These are phyloP conservation scores for Drosophila recens DNA, from an alignment of 2,888 invertebrate genomes.

Conservation along the genomic window DNA sequence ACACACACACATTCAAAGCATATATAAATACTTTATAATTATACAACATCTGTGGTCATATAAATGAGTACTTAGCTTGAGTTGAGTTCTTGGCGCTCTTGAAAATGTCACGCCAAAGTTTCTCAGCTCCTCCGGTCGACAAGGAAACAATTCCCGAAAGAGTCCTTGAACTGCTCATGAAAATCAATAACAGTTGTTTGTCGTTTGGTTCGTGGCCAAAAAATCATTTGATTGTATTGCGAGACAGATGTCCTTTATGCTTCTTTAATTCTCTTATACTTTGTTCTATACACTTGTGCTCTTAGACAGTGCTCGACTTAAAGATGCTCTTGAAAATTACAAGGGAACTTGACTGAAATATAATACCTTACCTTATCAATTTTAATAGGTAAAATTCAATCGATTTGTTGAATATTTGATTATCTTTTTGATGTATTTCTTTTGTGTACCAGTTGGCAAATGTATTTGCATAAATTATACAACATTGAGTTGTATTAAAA, in stretches of 20 bases:
- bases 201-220: conserved; percentile 17
- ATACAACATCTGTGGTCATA: conserved; percentile 6
- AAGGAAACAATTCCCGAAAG: conserved; percentile 6
- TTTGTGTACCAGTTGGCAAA: conserved; percentile 8
- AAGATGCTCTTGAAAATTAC: background rate
- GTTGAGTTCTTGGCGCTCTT: background rate
- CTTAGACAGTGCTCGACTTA: background rate
- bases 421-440: conserved; percentile 8
- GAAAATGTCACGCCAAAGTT: conserved; percentile 8
- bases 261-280: conserved; percentile 15
- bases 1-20: background rate
- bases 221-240: conserved; percentile 17
- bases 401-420: conserved; percentile 3
- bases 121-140: conserved; percentile 1
- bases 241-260: conserved; percentile 12
- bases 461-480: conserved; percentile 29
- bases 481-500: conserved; percentile 48
- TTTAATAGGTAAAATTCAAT: background rate
- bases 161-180: conserved; percentile 20
- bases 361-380: background rate
- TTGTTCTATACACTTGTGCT: background rate
- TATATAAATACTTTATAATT: conserved; percentile 11
- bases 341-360: background rate
- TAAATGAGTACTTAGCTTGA: conserved; percentile 2
- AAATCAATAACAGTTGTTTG: conserved; percentile 34